A percentile compares a stretch with the other conserved stretches of the same genome.
These are phyloP conservation scores for Orchesella flavescens DNA, from an alignment of 2,888 invertebrate genomes.

Conservation along the genomic window DNA sequence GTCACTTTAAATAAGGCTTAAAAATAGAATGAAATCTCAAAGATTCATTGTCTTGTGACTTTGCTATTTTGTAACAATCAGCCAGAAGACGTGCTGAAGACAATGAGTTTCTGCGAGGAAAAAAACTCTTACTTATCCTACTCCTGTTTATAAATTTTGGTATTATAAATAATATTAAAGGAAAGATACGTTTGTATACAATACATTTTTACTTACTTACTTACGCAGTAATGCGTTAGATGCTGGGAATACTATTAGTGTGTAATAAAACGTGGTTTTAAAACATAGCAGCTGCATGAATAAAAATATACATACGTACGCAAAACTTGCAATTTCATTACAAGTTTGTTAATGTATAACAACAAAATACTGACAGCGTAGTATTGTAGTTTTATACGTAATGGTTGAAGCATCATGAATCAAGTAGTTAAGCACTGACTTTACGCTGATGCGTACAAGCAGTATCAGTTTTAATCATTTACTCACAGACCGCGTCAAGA, in stretches of 20 bases:
- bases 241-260: no score
- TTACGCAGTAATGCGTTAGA: no score
- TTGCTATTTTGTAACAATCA: slow-evolving; percentile 49
- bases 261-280: no score
- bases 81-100: slow-evolving; percentile 3
- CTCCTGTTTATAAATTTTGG: no score
- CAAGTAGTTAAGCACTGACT: no score
- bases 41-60: slow-evolving; percentile 27
- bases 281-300: no score
- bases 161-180: no score
- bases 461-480: slow-evolving; percentile 34
- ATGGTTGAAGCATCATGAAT: no score
- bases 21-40: slow-evolving; percentile 12
- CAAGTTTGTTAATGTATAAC: slow-evolving; percentile 3
- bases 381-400: background rate
- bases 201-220: no score
- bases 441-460: background rate
- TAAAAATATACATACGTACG: background rate
- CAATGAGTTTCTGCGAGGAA: background rate
- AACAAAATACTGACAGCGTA: background rate
- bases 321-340: slow-evolving; percentile 31
- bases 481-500: slow-evolving; percentile 40
- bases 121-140: no score
- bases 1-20: slow-evolving; percentile 23
- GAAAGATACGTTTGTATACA: no score